Evolutionary conservation across 2,113 vertebrate genomes (phyloP), one percentile per base, ranked within the genome.

Genomic region (Microtus montanus): DNA sequence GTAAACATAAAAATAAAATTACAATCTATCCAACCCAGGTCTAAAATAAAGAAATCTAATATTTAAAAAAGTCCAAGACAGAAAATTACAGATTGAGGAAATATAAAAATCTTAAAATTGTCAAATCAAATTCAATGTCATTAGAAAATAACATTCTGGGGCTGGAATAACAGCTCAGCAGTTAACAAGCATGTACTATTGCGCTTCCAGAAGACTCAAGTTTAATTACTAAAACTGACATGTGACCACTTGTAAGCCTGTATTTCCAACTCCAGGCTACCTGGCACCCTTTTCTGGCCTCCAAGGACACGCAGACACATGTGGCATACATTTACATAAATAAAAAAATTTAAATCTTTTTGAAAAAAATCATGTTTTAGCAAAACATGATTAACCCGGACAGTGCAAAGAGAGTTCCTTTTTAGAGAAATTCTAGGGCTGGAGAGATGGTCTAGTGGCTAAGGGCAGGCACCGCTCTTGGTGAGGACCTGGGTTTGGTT

Each of bases 121-220:
- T 85, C 33, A 92, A 49, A 79, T 89, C 35, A 95, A 94, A 92
- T 38, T 79, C 79, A 90, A 14, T 63, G 5, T 44, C 86, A 44
- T 92, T 54, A 94, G 61, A 89, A 91, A 78, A 30, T 68, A 79
- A 79, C n/a, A 52, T 49, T 78, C 70, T 24, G 41, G 64, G 20
- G 64, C 66, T 70, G 11, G 30, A n/a, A 35, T 66, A 15, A 66
- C 33, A 49, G 44, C 66, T 87, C 44, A 26, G 20, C 19, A 24
- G 41, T 35, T 49, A 70, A 70, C 6, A 26, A 70, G 44, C 15
- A 47, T 44, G 38, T 20, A 30, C 41, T 33, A 30, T 15, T 44
- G 26, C 58, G 41, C 58, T 84, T 84, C n/a, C 38, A 84, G 58
- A 83, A 38, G n/a, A 63, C 80, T 24, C 24, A 41, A 22, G 22